Base-by-base conservation (phyloP, 2,797 vertebrate species). In the Monodelphis domestica region DNA sequence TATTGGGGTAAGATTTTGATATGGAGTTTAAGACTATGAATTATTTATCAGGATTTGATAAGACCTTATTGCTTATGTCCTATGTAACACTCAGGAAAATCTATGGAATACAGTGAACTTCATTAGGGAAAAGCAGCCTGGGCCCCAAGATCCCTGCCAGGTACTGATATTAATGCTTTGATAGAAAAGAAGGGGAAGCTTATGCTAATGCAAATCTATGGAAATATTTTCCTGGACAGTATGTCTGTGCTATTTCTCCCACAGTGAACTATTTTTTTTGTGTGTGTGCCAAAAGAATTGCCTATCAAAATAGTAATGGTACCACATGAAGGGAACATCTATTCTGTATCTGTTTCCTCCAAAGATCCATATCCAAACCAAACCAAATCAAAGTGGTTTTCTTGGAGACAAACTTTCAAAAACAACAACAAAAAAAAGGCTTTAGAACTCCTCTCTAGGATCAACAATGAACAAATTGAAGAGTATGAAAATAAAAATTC, bases 161-260 rank as follows among this genome's bases (percentile, higher is more conserved):
- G 38, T 7, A 78, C 17, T 10, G 12, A 78, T 45, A 45, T 11
- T 28, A 51, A 38, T 78, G 54, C 51, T 53, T 94, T 53, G 91
- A 54, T 92, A 59, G n/a, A 92, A 51, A 51, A 94, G n/a, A 84
- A 84, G 7, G n/a, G 14, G 93, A 38, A 52, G 33, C 51, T 24
- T 87, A 33, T 0, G 63, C 38, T 12, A 89, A 63, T n/a, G 52
- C 29, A 94, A 53, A 91, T 5, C 28, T 55, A 30, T 92, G 33
- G 50, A 1, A 50, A 94, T 89, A 59, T 93, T 89, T 95, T 90
- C 88, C 33, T 89, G n/a, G 89, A 17, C 95, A 94, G 90, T 51
- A 90, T 38, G 70, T 78, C 26, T 7, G 6, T 78, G 70, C 7
- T 45, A 45, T 78, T 78, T 78, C n/a, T 78, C 2, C 7, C 17